These are phyloP conservation scores for Nasonia giraulti DNA, from an alignment of 1,140 invertebrate species.

Conservation along the genomic window DNA sequence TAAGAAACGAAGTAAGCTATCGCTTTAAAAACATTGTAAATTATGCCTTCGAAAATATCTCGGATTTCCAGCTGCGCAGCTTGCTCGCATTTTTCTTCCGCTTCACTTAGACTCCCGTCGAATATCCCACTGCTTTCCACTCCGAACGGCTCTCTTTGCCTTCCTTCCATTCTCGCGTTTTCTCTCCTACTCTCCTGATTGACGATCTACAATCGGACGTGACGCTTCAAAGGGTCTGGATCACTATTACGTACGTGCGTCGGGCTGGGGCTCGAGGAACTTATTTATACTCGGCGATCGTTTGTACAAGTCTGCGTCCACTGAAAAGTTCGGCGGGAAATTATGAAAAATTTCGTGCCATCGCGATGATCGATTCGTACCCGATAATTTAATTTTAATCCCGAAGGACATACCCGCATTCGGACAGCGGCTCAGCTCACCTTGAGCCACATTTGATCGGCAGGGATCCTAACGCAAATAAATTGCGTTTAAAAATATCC, in stretches of 20 bases:
- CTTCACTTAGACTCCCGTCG: neutral
- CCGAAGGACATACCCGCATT: no score
- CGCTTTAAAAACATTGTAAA: neutral
- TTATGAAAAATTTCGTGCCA: neutral
- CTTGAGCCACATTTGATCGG: neutral
- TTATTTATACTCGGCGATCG: neutral
- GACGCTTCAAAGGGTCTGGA: neutral
- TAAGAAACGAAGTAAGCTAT: no score
- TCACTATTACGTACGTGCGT: neutral
- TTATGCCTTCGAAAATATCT: constrained; percentile 14
- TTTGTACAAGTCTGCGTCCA: neutral
- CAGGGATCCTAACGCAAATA: neutral
- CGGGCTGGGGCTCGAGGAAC: neutral
- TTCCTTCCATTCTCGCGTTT: neutral
- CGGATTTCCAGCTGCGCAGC: no score
- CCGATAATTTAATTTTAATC: neutral
- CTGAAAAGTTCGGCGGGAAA: neutral
- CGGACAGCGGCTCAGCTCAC: neutral
- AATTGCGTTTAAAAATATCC: neutral
- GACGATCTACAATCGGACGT: constrained; percentile 17
- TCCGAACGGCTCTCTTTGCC: neutral
- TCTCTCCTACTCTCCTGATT: constrained; percentile 5
- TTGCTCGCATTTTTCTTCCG: constrained; percentile 1
- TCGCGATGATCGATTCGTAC: no score
- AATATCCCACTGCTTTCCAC: constrained; percentile 1